phyloP scores from a whole-genome alignment of 2,888 invertebrate species.

The Eupeodes luniger region DNA sequence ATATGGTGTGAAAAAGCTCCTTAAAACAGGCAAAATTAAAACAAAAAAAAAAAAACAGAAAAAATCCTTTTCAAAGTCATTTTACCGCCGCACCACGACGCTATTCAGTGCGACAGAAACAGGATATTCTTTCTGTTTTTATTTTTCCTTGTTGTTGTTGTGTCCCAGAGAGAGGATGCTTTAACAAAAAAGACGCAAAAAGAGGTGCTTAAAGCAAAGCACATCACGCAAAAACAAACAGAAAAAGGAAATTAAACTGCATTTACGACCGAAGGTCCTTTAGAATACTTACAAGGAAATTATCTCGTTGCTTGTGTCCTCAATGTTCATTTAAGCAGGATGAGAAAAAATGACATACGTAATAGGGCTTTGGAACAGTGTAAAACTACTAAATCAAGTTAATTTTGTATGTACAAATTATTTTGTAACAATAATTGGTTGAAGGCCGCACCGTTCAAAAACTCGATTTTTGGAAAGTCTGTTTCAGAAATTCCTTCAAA shows the following conservation, averaged over 20 bases:
- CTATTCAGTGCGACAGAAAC: constrained; percentile 2
- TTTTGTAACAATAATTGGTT: too few relatives aligned
- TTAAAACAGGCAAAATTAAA: constrained; percentile 22
- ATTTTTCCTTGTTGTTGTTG: too few relatives aligned
- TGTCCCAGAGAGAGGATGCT: constrained; percentile 22
- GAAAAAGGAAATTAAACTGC: constrained; percentile 67
- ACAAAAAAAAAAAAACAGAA: constrained; percentile 12
- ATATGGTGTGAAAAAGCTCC: constrained; percentile 57
- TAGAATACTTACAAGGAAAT: constrained; percentile 74
- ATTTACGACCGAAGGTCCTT: constrained; percentile 72
- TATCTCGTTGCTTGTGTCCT: constrained; percentile 69
- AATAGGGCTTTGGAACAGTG: neutral
- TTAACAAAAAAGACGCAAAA: constrained; percentile 26
- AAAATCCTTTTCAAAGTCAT: constrained; percentile 55
- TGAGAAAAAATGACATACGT: neutral
- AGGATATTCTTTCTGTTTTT: constrained; percentile 24
- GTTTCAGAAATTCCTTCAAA: too few relatives aligned
- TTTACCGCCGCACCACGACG: constrained; percentile 24
- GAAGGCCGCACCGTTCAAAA: too few relatives aligned
- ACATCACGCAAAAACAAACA: constrained; percentile 42
- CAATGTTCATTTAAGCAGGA: constrained; percentile 52
- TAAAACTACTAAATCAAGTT: neutral
- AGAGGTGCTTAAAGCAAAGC: constrained; percentile 56
- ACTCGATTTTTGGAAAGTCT: too few relatives aligned
- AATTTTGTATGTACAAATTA: too few relatives aligned